Conservation (phyloP, 2,888 invertebrate genomes). For the Trimorus sp. region DNA sequence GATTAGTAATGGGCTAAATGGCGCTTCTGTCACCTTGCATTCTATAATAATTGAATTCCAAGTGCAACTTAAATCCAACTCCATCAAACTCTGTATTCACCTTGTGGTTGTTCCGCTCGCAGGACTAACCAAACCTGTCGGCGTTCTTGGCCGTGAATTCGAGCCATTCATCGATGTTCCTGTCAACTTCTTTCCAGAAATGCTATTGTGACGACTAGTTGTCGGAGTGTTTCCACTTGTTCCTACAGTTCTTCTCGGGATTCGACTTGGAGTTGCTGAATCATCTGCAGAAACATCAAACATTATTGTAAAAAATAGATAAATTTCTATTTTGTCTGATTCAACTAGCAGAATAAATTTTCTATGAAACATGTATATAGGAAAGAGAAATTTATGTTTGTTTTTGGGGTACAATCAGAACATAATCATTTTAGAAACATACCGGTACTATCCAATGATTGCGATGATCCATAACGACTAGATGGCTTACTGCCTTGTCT, state of each 20-base stretch:
- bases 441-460: slow-evolving; percentile 95
- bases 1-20: no score
- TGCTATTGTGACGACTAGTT: slow-evolving; percentile 84
- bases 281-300: slow-evolving; percentile 85
- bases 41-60: no score
- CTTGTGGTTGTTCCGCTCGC: slow-evolving; percentile 86
- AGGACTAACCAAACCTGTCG: slow-evolving; percentile 90
- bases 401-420: no score
- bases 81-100: slow-evolving; percentile 79
- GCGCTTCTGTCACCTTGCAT: no score
- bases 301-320: not conserved
- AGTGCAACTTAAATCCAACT: no score
- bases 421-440: no score
- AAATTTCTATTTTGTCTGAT: not conserved
- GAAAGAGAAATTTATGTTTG: no score
- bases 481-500: slow-evolving; percentile 95
- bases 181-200: slow-evolving; percentile 82
- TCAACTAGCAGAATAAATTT: not conserved
- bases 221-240: slow-evolving; percentile 84
- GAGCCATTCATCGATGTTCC: slow-evolving; percentile 85
- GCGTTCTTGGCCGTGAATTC: slow-evolving; percentile 87
- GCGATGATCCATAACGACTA: slow-evolving; percentile 95
- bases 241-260: slow-evolving; percentile 87
- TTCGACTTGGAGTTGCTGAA: slow-evolving; percentile 89
- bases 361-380: no score